Percentiles rank a stretch among this genome's conserved stretches.
Evolutionary conservation across 2,888 invertebrate species (phyloP).

Genomic region (Caenorhabditis sp.): DNA sequence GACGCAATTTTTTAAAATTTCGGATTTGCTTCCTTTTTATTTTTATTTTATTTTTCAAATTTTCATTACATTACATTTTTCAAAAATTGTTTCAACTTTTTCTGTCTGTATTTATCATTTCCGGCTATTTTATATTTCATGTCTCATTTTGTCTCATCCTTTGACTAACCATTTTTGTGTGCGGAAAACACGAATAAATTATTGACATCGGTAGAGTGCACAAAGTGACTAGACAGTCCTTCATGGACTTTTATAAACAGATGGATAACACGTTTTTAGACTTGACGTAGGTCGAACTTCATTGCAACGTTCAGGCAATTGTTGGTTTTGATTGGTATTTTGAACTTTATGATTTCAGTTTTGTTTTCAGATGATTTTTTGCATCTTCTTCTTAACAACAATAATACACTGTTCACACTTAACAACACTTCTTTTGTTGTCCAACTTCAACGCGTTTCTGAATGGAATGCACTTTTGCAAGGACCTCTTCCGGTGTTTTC

Average conservation of each 20-base stretch:
- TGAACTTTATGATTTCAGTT: not conserved
- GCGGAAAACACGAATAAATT: conserved; percentile 41
- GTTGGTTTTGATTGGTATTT: too few species aligned
- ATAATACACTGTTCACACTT: not conserved
- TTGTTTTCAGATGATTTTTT: not conserved
- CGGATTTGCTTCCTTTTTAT: too few species aligned
- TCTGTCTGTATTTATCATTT: conserved; percentile 2
- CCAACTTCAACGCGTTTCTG: not conserved
- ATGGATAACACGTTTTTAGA: too few species aligned
- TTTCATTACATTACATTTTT: not conserved
- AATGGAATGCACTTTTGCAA: not conserved
- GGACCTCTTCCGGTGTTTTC: not conserved
- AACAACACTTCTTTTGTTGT: not conserved
- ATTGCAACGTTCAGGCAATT: conserved; percentile 13
- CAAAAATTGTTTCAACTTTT: not conserved
- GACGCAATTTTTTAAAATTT: too few species aligned
- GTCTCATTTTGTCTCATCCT: conserved; percentile 3
- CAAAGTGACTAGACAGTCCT: not conserved
- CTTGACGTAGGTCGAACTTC: too few species aligned
- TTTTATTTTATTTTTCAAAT: too few species aligned
- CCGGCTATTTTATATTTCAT: conserved; percentile 9
- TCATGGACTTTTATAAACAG: not conserved
- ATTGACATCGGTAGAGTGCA: conserved; percentile 17
- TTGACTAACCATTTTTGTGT: conserved; percentile 41
- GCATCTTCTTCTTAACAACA: not conserved